A percentile compares a stretch with the other conserved stretches of the same genome.
Evolutionary conservation across 2,888 invertebrate genomes (phyloP).

Genomic region (Xylota sylvarum): DNA sequence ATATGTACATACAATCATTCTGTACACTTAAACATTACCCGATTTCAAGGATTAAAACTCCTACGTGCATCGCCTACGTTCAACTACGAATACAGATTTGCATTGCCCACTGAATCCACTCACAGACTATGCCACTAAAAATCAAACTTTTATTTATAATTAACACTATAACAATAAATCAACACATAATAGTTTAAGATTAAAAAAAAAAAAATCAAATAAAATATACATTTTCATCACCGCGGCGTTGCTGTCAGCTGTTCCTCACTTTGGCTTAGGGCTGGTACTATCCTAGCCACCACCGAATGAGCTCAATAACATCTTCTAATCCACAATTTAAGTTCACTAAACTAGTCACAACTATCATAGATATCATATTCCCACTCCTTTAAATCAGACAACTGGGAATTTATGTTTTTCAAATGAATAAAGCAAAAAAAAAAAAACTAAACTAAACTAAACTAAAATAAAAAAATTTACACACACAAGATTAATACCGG

Average conservation of each 20-base stretch:
- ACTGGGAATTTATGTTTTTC: not conserved
- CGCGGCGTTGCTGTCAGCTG: slow-evolving; percentile 31
- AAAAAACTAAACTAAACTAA: not conserved
- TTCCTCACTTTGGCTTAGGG: slow-evolving; percentile 8
- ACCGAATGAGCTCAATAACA: not conserved
- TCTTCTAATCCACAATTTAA: not conserved
- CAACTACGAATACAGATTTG: no score
- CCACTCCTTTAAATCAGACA: not conserved
- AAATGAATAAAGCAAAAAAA: not conserved
- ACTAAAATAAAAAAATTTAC: slow-evolving; percentile 10
- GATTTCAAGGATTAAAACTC: no score
- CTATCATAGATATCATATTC: not conserved
- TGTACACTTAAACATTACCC: no score
- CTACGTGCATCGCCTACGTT: no score
- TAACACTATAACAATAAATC: not conserved
- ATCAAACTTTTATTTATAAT: not conserved
- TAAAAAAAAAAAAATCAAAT: not conserved
- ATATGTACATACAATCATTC: no score
- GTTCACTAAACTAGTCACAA: not conserved
- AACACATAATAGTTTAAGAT: not conserved
- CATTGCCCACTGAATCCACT: no score
- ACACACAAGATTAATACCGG: slow-evolving; percentile 27
- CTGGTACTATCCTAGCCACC: not conserved
- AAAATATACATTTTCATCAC: not conserved
- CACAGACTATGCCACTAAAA: not conserved